Conservation (phyloP, 2,113 vertebrate genomes). For the Trichechus manatus region DNA sequence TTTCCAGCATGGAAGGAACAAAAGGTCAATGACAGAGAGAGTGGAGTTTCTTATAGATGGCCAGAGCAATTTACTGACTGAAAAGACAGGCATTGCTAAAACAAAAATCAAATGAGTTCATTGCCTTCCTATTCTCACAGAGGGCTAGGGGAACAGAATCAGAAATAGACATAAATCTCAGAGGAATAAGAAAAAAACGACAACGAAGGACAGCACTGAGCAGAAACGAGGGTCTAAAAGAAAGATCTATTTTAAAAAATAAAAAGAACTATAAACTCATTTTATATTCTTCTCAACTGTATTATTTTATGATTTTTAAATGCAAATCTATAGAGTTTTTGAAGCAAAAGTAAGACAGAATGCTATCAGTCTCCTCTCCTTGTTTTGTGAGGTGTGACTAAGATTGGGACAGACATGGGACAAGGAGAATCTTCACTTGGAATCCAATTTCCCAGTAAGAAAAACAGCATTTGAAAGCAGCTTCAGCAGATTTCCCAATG, state of each 20-base stretch:
- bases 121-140: constrained; percentile 81
- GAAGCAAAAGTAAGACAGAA: background rate
- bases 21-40: constrained; percentile 83
- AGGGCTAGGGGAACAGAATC: constrained; percentile 82
- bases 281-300: background rate
- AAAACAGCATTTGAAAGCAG: background rate
- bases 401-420: background rate
- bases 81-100: constrained; percentile 84
- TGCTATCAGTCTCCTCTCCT: background rate
- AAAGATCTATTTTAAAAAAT: constrained; percentile 66
- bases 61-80: constrained; percentile 85
- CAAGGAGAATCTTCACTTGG: background rate
- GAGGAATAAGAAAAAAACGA: constrained; percentile 79
- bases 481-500: background rate
- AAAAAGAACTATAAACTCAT: background rate
- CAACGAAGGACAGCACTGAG: constrained; percentile 65
- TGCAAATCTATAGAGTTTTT: background rate
- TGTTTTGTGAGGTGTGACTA: background rate
- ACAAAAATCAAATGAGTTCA: constrained; percentile 86
- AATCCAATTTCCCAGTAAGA: background rate
- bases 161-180: constrained; percentile 86
- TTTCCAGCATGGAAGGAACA: constrained; percentile 77
- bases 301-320: constrained; percentile 41
- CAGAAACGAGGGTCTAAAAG: constrained; percentile 84
- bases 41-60: constrained; percentile 82